Base-by-base conservation (phyloP, 2,888 invertebrate species). In the Tiphia femorata region DNA sequence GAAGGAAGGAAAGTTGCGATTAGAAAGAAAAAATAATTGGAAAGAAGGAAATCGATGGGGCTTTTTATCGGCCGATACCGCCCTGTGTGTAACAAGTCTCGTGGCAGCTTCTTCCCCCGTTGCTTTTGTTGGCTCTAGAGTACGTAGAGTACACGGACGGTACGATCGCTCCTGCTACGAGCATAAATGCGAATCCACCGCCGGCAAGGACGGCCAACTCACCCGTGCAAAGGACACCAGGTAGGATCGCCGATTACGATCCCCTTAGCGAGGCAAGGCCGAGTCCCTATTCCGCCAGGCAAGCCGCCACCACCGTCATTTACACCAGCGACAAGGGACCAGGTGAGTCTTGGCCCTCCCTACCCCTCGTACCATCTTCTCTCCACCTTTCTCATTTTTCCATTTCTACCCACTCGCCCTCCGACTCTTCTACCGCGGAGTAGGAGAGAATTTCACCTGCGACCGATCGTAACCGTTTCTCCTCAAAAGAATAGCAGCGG, bases 171-270 rank as follows among this genome's bases (percentile, higher is more conserved):
- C 81, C 82, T 50, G 68, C 82, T 46, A 69, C 75, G 41, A 76
- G 72, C 62, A 72, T 50, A 75, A 75, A 64, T 40, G 69, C 61
- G 64, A 73, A 70, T 56, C 71, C 72, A 56, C 67, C 58, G 53
- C 64, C 61, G 42, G 61, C 66, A 57, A 64, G 58, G 46, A 69
- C 67, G 62, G 78, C 59, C 62, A 72, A 54, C 63, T 73, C 66
- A 70, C 81, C 55, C 65, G 78, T 64, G 65, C 79, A 58, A 75
- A 82, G 65, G 84, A 88, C 92, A 88, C 93, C 79, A 89, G 92
- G 64, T 87, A 91, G 83, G 85, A 92, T 93, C 68, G 91, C 92
- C 65, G 93, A 94, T 76, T 93, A 93, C 75, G 93, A 94, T 81
- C 93, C 93, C 2, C 84, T 91, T 64, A 89, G 88, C 68, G 91